Base-by-base conservation (phyloP, 2,113 vertebrate genomes). In the Promerops cafer region DNA sequence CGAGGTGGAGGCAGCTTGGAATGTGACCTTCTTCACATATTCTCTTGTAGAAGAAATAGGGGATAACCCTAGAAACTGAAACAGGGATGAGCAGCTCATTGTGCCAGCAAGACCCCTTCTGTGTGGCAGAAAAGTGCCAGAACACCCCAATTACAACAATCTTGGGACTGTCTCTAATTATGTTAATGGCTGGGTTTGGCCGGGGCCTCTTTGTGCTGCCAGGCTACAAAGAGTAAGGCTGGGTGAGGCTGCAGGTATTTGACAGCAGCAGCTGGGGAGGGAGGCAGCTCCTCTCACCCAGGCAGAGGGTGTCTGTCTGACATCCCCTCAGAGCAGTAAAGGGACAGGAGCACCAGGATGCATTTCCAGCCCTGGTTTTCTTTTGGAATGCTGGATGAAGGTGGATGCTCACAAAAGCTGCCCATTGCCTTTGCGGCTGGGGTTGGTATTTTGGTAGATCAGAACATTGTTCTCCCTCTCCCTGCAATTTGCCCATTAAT, bases 211-310 rank as follows among this genome's bases (percentile, higher is more conserved):
- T 24, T 0, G 2, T n/a, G 63, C 59, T 56, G 37, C 66, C 59
- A 54, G 22, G 28, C 37, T 56, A 2, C 18, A 16, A 1, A 60
- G 16, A 24, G 18, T 3, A 10, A 7, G 0, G 4, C 70, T 44
- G 69, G 18, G 3, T 13, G 37, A 68, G 69, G 53, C 68, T 65
- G 83, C 37, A 24, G 66, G 33, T 11, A 4, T 23, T 14, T 27
- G 31, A 5, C 31, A 56, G 61, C 30, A 50, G 66, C 1, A 2
- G 11, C 13, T 45, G 19, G 59, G 54, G 71, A 54, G 30, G 31
- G 30, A 70, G 65, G 15, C 4, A 7, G n/a, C 4, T 83, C 53
- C 50, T 57, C 68, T 53, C 47, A 20, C 16, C n/a, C 30, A 10
- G 54, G 54, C 37, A 52, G 7, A 21, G 20, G 30, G 15, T 1